phyloP scores from a whole-genome alignment of 2,888 invertebrate genomes.

The Trimorus sp. region DNA sequence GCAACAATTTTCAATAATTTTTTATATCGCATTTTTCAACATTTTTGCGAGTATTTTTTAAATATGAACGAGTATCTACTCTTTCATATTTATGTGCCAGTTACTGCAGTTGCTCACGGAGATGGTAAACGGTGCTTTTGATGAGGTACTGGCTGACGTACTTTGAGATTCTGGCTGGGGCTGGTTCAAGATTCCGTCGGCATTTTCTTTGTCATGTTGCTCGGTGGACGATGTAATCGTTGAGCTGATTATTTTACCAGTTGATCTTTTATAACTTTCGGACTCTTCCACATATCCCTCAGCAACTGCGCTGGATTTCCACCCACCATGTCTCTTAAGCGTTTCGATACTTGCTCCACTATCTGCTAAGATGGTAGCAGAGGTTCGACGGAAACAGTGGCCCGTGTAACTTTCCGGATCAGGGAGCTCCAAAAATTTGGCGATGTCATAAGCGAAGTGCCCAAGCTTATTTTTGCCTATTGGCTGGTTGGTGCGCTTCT shows the following conservation, averaged over 20 bases:
- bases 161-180: neutral
- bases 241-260: neutral
- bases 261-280: neutral
- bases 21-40: no score
- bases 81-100: constrained; percentile 68
- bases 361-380: constrained; percentile 58
- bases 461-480: constrained; percentile 21
- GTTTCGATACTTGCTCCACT: constrained; percentile 50
- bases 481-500: constrained; percentile 17
- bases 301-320: constrained; percentile 23
- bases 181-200: neutral
- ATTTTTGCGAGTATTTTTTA: no score
- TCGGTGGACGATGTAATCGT: neutral
- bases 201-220: neutral
- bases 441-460: neutral
- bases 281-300: constrained; percentile 3
- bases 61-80: constrained; percentile 49
- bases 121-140: neutral
- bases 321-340: constrained; percentile 50
- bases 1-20: no score
- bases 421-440: constrained; percentile 12
- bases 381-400: constrained; percentile 46
- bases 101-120: constrained; percentile 62
- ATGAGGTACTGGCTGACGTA: neutral
- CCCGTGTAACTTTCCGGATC: constrained; percentile 46